Evolutionary conservation across 1,140 invertebrate species (phyloP), one percentile per base, ranked within the genome.

Genomic region (Berghia stephanieae): DNA sequence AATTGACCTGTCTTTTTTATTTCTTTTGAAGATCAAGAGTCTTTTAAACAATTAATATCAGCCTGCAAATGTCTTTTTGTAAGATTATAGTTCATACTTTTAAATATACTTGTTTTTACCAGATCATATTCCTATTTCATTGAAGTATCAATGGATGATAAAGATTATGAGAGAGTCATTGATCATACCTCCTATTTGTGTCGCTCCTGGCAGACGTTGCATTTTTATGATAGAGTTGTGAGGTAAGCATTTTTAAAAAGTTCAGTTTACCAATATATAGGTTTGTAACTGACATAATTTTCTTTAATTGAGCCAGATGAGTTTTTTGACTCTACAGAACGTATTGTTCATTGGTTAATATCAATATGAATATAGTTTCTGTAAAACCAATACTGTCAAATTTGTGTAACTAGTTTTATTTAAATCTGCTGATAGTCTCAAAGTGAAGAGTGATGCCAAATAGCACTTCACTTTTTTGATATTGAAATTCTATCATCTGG

Each of bases 181-280:
- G 96, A 99, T 90, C 94, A 99, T 89, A 94, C 94, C 69, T 91
- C 93, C 70, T 98, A 95, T 90, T 93, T 94, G 87, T 99, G 98
- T 85, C 93, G 98, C 71, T 98, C 96, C 24, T 98, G 96, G 96
- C 98, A 99, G 91, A 94, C 94, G 87, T 92, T 99, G 31, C 97
- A 96, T 90, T 99, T 99, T 90, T 92, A 93, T 79, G 92, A 95
- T 10, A 90, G 95, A 74, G 96, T 98, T 72, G 96, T 98, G 21
- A 90, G 85, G 90, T 91, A 81, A 82, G 18, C 24, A 31, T 31
- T n/a, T 18, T n/a, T n/a, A n/a, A n/a, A n/a, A n/a, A n/a, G n/a
- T n/a, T n/a, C n/a, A n/a, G n/a, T n/a, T n/a, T n/a, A n/a, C n/a
- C n/a, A n/a, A n/a, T n/a, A n/a, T n/a, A n/a, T n/a, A n/a, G n/a